Evolutionary conservation across 2,888 invertebrate species (phyloP), one percentile per base, ranked within the genome.

Genomic region (Holacanthella duospinosa): DNA sequence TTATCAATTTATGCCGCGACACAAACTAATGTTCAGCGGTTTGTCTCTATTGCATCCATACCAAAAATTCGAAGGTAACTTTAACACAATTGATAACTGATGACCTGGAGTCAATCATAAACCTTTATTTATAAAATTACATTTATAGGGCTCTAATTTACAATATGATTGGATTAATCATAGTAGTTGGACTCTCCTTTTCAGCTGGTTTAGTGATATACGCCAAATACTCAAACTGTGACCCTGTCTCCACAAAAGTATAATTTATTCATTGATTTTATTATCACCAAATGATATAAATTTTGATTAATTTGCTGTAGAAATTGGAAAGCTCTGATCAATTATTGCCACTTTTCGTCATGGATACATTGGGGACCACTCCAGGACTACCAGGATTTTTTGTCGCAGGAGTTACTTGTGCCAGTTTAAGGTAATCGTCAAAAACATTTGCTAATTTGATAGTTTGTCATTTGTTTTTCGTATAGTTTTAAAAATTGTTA

Each of bases 341-440:
- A 76, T 68, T 80, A 6, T 74, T 81, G 27, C 81, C 81, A 0
- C 74, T 79, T 58, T 81, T 79, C 72, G 80, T 60, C 36, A 64
- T 61, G 60, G 64, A 61, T 1, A 61, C 44, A 2, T 48, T 64
- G 2, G 53, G 62, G 24, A 59, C 61, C 3, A 57, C 60, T 26
- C 61, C 58, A 3, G 68, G 68, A 2, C 43, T 66, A 0, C 64
- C 63, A 21, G 68, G 68, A 16, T 36, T 73, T 16, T 73, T 79
- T 24, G 59, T 68, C 1, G 66, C 66, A 1, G 68, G 68, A 1
- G 29, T 68, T 1, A 63, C 64, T 1, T 61, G 66, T 53, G 68
- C 66, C 3, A 60, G 63, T 54, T 61, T 68, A 57, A 65, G 64
- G 66, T 66, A 4, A 28, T 16, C 9, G 21, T 12, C 9, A 12